Evolutionary conservation across 2,797 vertebrate species (phyloP).

Genomic region (Carapus acus): DNA sequence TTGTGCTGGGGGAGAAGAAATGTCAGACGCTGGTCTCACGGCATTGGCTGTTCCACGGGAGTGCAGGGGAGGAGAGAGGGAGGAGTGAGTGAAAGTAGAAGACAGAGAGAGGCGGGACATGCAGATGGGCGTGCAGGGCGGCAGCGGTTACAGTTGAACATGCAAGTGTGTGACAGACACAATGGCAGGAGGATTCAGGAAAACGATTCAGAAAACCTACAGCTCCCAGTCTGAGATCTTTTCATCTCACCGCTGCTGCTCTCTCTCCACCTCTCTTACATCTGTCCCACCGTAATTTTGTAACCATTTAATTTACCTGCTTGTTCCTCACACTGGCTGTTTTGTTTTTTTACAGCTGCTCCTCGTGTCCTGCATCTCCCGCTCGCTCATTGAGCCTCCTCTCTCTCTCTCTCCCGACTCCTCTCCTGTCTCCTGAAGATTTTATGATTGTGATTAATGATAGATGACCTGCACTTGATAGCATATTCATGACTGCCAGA

Average conservation of each 20-base stretch:
- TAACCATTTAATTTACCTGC: no score
- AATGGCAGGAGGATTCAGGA: conserved; percentile 28
- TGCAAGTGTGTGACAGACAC: conserved; percentile 37
- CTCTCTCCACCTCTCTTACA: conserved; percentile 4
- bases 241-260: background rate
- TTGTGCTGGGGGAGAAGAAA: conserved; percentile 15
- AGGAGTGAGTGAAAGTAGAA: background rate
- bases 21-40: conserved; percentile 32
- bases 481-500: conserved; percentile 43
- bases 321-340: background rate
- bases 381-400: conserved; percentile 40
- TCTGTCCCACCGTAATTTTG: no score
- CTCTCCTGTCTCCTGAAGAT: conserved; percentile 58
- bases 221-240: conserved; percentile 2
- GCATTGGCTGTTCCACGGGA: conserved; percentile 33
- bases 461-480: conserved; percentile 65
- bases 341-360: no score
- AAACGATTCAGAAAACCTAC: conserved; percentile 9
- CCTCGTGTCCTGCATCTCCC: conserved; percentile 41
- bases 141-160: conserved; percentile 28
- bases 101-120: conserved; percentile 7
- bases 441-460: conserved; percentile 69
- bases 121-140: conserved; percentile 5
- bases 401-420: conserved; percentile 41
- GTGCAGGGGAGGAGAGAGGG: conserved; percentile 28